Conservation (phyloP, 2,888 invertebrate species). For the Mechanitis messenoides region DNA sequence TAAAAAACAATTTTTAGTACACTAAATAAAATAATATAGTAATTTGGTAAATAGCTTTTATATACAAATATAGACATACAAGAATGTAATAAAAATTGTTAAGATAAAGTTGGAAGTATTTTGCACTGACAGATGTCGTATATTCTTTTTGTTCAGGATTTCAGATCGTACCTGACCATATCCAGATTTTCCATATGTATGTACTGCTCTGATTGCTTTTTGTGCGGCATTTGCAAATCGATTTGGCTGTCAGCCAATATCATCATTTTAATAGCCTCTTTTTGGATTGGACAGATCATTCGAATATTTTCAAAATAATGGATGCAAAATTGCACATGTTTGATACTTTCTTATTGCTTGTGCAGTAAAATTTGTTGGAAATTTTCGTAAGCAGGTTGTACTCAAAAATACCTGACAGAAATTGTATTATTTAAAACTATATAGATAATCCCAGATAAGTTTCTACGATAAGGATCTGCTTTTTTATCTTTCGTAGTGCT, state of each 20-base stretch:
- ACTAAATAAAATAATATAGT: no score
- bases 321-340: slow-evolving; percentile 2
- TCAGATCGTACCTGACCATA: slow-evolving; percentile 32
- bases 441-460: no score
- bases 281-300: slow-evolving; percentile 39
- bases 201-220: slow-evolving; percentile 72
- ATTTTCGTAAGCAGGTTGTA: no score
- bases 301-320: slow-evolving; percentile 34
- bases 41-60: no score
- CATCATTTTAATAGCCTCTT: slow-evolving; percentile 66
- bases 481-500: no score
- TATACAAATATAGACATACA: no score
- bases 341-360: no score
- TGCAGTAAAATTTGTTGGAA: no score
- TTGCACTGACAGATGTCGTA: neutral
- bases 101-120: neutral
- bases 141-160: neutral
- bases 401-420: no score
- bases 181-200: slow-evolving; percentile 67
- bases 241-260: slow-evolving; percentile 71
- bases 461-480: no score
- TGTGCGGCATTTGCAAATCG: slow-evolving; percentile 72
- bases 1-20: no score
- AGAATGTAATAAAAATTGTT: neutral
- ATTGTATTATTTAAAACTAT: no score